phyloP scores from a whole-genome alignment of 1,140 invertebrate species.

The Babylonia areolata region DNA sequence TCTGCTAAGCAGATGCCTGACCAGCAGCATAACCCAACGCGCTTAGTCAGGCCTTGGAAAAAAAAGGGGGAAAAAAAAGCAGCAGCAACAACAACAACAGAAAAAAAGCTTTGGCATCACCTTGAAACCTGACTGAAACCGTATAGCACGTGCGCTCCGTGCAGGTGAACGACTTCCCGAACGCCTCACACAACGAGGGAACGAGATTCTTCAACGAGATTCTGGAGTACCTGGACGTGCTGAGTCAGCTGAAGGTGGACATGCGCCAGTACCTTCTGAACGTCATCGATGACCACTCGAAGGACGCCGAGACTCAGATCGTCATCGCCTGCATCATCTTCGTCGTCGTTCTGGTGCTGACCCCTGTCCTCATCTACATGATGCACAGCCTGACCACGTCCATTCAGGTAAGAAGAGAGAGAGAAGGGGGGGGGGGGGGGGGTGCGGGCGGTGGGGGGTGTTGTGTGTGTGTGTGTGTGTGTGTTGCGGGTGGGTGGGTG shows the following conservation, averaged over 20 bases:
- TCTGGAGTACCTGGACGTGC: constrained; percentile 25
- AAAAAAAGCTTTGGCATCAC: no score
- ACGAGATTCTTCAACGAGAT: constrained; percentile 8
- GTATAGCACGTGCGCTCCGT: no score
- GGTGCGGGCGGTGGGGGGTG: background rate
- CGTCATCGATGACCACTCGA: constrained; percentile 13
- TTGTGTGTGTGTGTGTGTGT: background rate
- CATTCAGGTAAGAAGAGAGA: constrained; percentile 37
- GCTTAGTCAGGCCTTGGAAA: no score
- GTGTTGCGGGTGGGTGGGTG: background rate
- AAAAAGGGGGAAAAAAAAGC: no score
- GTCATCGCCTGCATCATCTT: constrained; percentile 45
- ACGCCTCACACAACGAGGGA: constrained; percentile 9
- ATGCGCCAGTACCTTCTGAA: constrained; percentile 18
- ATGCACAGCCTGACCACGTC: constrained; percentile 50
- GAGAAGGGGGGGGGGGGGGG: background rate
- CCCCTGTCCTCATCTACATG: constrained; percentile 39
- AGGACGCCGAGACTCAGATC: constrained; percentile 32
- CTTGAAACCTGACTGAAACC: no score
- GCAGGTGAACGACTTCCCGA: constrained; percentile 3
- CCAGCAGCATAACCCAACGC: no score
- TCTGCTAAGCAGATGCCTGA: no score
- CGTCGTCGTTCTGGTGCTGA: constrained; percentile 42
- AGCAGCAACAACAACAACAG: no score
- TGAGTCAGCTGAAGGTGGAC: constrained; percentile 1